Conservation (phyloP, 2,888 invertebrate species). For the Drosophila hawaiiensis region DNA sequence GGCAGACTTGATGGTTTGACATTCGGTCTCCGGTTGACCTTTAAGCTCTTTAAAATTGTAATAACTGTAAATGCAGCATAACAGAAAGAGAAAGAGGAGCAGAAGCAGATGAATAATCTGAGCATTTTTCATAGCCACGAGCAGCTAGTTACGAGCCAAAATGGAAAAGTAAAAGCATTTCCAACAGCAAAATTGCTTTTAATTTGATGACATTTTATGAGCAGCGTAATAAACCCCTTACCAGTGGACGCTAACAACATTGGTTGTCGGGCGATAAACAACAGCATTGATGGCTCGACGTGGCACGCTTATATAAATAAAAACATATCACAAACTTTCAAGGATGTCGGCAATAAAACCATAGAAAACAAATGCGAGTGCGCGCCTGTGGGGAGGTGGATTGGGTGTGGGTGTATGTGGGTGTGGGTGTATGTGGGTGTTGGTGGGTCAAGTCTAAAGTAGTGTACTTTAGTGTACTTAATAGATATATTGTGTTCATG, state of each 20-base stretch:
- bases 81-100: too few relatives aligned
- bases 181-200: conserved; percentile 67
- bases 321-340: conserved; percentile 77
- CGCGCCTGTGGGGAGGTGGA: neutral
- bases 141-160: conserved; percentile 40
- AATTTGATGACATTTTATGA: conserved; percentile 73
- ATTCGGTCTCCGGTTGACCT: conserved; percentile 19
- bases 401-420: conserved; percentile 2
- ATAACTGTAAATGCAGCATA: conserved; percentile 30
- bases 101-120: neutral
- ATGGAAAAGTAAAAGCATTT: conserved; percentile 47
- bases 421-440: neutral
- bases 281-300: conserved; percentile 55
- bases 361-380: conserved; percentile 33
- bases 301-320: conserved; percentile 62
- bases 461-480: conserved; percentile 34
- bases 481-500: conserved; percentile 25
- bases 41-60: conserved; percentile 40
- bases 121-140: conserved; percentile 20
- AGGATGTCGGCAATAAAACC: conserved; percentile 69
- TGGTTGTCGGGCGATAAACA: conserved; percentile 48
- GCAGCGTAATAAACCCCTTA: conserved; percentile 60
- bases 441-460: conserved; percentile 21
- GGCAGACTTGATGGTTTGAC: neutral
- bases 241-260: conserved; percentile 38